Evolutionary conservation across 1,140 invertebrate genomes (phyloP), one percentile per base, ranked within the genome.

Genomic region (Brachionus rubens): DNA sequence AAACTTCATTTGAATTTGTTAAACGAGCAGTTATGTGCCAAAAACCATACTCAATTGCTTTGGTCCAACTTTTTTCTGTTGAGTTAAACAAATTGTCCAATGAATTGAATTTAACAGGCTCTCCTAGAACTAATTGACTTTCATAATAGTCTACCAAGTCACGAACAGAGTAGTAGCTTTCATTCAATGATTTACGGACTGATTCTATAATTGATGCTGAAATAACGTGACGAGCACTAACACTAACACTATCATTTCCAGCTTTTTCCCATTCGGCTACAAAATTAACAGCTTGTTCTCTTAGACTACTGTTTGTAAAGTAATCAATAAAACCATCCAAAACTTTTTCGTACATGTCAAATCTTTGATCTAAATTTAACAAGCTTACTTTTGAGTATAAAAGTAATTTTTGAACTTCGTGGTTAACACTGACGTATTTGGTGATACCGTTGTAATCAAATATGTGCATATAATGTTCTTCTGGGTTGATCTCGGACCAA

Each of bases 1-100:
- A 59, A 59, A 16, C 19, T 16, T 59, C 54, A 36, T 59, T 33
- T 59, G 19, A 33, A 30, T 33, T 30, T 28, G 36, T 33, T 16
- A 59, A 36, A 9, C 36, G 54, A 4, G 28, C 54, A 40, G 59
- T 65, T 12, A 65, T 65, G 14, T 43, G 59, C 59, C 59, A 65
- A 43, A 65, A 65, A 43, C 59, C 59, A 12, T 65, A 65, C 24
- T 65, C 59, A 19, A 65, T 28, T 14, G 43, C 40, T 65, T 65
- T 65, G 9, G 24, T 24, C 59, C 59, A 65, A 21, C 36, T 43
- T 65, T 65, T 41, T 5, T 65, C 59, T 41, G 36, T 65, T 41
- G 59, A 65, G 16, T 43, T 65, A 21, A 43, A 2, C 59, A 65
- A 24, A n/a, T 43, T 19, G 7, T 65, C 59, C 36, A 65, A 24